These are phyloP conservation scores for Rhopalosiphum maidis DNA, from an alignment of 1,140 invertebrate species.

Conservation along the genomic window DNA sequence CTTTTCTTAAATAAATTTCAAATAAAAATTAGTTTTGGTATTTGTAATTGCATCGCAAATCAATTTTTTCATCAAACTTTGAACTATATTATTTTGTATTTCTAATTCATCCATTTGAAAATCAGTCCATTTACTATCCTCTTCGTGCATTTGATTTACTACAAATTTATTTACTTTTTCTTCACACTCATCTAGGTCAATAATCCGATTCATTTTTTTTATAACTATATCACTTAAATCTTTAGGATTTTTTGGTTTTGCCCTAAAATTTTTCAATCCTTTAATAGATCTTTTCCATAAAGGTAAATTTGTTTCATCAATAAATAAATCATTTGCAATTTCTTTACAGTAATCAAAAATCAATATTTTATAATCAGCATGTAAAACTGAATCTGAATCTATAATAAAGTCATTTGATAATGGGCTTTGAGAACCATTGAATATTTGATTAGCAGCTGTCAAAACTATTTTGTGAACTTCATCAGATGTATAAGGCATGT, in stretches of 20 bases:
- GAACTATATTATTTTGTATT: conserved; percentile 37
- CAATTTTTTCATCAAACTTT: conserved; percentile 48
- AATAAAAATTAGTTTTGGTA: conserved; percentile 28
- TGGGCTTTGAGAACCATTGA: neutral
- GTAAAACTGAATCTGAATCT: neutral
- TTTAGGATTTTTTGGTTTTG: neutral
- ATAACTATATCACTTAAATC: conserved; percentile 34
- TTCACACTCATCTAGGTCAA: conserved; percentile 28
- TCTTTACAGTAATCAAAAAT: conserved; percentile 51
- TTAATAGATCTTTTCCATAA: conserved; percentile 15
- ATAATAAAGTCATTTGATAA: neutral
- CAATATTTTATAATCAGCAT: conserved; percentile 22
- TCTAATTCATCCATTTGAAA: conserved; percentile 35
- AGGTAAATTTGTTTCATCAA: neutral
- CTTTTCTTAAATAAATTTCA: neutral
- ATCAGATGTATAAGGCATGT: neutral
- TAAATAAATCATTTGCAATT: neutral
- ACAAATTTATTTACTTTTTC: conserved; percentile 46
- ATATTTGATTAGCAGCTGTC: neutral
- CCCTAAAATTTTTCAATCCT: neutral
- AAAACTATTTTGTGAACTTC: neutral
- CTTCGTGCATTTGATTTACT: conserved; percentile 28
- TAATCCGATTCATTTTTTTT: neutral
- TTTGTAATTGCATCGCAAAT: conserved; percentile 33
- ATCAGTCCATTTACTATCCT: conserved; percentile 34